Percentiles rank a stretch among this genome's conserved stretches.
These are phyloP conservation scores for Hemiprocne comata DNA, from an alignment of 2,113 vertebrate genomes.

Conservation along the genomic window DNA sequence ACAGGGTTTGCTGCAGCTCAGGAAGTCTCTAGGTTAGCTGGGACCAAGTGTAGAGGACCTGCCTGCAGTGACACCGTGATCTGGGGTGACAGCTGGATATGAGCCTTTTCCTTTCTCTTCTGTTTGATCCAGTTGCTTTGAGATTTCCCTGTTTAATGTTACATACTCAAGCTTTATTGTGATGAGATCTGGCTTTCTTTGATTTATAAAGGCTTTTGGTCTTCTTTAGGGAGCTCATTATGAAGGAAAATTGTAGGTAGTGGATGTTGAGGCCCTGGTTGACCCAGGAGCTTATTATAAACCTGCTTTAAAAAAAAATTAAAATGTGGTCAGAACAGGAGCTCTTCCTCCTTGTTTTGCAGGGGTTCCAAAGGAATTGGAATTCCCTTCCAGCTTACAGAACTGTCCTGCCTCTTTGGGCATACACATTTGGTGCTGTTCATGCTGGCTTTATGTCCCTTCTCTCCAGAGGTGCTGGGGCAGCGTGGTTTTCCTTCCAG, in stretches of 20 bases:
- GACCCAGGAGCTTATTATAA: conserved; percentile 38
- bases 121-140: not conserved
- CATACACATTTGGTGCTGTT: not conserved
- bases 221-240: conserved; percentile 57
- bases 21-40: not conserved
- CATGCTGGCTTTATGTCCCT: not conserved
- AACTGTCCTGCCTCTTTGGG: not conserved
- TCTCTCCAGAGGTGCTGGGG: not conserved
- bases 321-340: not conserved
- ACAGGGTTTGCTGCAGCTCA: not conserved
- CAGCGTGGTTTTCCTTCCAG: not conserved
- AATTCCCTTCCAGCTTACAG: not conserved
- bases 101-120: not conserved
- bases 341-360: not conserved
- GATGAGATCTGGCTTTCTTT: conserved; percentile 22
- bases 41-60: not conserved
- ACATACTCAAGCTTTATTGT: not conserved
- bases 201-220: conserved; percentile 32
- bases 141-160: not conserved
- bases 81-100: not conserved
- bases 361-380: not conserved
- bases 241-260: not conserved
- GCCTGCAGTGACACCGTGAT: not conserved
- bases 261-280: not conserved
- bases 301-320: not conserved